phyloP scores from a whole-genome alignment of 1,140 invertebrate species.

The Nymphalis io region DNA sequence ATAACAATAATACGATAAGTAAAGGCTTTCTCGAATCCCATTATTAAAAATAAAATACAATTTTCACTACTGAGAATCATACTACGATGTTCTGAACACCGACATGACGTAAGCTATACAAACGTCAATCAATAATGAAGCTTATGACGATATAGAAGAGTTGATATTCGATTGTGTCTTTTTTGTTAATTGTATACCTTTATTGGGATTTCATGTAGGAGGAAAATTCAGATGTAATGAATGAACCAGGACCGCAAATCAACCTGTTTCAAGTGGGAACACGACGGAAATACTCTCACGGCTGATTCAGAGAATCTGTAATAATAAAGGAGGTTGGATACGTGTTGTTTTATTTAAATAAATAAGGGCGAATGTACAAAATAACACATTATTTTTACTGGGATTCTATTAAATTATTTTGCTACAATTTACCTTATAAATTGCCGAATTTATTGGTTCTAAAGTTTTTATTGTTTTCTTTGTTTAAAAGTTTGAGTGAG shows the following conservation, averaged over 20 bases:
- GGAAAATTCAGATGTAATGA: constrained; percentile 33
- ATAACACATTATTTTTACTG: no score
- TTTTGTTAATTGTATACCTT: constrained; percentile 15
- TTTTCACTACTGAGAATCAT: not conserved
- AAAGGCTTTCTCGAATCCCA: constrained; percentile 15
- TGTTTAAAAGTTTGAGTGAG: no score
- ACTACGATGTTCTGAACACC: constrained; percentile 7
- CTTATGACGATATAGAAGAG: not conserved
- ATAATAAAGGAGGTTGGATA: not conserved
- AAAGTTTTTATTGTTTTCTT: no score
- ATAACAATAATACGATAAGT: constrained; percentile 4
- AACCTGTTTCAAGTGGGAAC: constrained; percentile 27
- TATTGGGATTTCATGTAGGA: constrained; percentile 4
- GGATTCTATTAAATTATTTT: no score
- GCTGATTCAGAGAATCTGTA: constrained; percentile 14
- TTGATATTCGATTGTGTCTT: not conserved
- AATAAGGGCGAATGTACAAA: no score
- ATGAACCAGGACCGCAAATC: constrained; percentile 18
- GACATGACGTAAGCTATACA: not conserved
- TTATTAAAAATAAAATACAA: constrained; percentile 12
- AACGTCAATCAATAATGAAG: not conserved
- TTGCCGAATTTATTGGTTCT: no score
- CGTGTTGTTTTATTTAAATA: not conserved
- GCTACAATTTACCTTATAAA: no score
- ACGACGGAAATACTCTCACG: constrained; percentile 25